These are phyloP conservation scores for Acanthosepion lycidas DNA, from an alignment of 2,888 invertebrate genomes.

Conservation along the genomic window DNA sequence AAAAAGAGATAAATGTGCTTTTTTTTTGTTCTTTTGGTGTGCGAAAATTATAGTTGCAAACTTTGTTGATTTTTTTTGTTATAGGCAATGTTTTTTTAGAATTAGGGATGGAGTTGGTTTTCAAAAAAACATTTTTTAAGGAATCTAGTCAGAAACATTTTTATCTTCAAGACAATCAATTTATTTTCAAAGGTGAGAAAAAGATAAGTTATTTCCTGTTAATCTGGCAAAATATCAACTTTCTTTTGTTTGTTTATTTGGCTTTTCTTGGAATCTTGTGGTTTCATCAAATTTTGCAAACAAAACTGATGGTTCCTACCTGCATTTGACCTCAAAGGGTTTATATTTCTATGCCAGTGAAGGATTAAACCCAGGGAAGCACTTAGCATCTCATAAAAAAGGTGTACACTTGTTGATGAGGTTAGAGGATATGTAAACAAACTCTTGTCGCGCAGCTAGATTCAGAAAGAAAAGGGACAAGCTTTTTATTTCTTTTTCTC, in stretches of 20 bases:
- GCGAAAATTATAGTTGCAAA: background rate
- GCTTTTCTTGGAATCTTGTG: background rate
- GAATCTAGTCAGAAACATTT: background rate
- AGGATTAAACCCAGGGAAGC: background rate
- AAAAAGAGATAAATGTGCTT: background rate
- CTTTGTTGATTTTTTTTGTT: background rate
- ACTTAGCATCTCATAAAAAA: background rate
- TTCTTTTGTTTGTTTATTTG: background rate
- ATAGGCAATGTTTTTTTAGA: background rate
- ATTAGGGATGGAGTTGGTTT: background rate
- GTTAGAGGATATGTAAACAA: too few species aligned
- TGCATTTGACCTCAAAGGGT: conserved; percentile 33
- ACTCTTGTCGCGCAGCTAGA: too few species aligned
- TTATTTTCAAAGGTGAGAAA: background rate
- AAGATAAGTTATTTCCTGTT: background rate
- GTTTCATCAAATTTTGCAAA: background rate
- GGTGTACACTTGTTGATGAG: too few species aligned
- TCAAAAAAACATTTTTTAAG: background rate
- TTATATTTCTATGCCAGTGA: background rate
- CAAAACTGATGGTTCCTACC: background rate
- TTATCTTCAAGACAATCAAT: background rate
- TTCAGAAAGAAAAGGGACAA: too few species aligned
- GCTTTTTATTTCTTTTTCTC: too few species aligned
- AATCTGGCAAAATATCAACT: background rate
- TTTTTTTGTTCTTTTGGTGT: background rate